Evolutionary conservation across 1,140 invertebrate species (phyloP).

Genomic region (Steinernema khuongi): DNA sequence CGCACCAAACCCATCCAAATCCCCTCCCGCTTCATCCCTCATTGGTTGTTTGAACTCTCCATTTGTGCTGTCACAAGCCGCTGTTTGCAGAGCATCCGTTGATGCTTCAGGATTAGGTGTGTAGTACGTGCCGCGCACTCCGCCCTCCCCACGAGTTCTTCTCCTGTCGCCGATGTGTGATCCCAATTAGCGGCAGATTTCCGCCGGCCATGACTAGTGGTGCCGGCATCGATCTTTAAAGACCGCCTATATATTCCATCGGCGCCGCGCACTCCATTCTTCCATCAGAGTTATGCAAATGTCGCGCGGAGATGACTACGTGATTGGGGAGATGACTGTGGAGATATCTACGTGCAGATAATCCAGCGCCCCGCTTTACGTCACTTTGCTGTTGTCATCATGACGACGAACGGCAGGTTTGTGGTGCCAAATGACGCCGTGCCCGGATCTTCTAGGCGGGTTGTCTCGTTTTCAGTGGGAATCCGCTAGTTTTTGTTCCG

Average conservation of each 20-base stretch:
- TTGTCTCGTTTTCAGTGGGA: too few species aligned
- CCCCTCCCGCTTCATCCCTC: too few species aligned
- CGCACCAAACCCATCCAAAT: neutral
- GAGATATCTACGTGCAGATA: too few species aligned
- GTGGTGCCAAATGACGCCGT: too few species aligned
- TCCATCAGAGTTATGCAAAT: constrained; percentile 14
- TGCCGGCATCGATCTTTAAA: constrained; percentile 7
- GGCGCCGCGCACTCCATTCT: neutral
- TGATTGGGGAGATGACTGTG: neutral
- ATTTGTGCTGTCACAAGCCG: too few species aligned
- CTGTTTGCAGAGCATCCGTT: neutral
- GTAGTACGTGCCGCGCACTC: neutral
- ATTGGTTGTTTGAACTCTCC: neutral
- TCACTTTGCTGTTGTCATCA: too few species aligned
- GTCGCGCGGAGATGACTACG: neutral
- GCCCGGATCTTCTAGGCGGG: too few species aligned
- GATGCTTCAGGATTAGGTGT: neutral
- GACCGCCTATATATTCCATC: neutral
- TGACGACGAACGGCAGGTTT: too few species aligned
- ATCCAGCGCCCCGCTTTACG: too few species aligned
- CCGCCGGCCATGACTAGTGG: neutral
- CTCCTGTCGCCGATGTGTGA: neutral
- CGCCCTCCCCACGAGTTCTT: neutral
- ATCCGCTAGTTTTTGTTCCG: too few species aligned
- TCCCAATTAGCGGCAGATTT: constrained; percentile 9